A percentile compares a stretch with the other conserved stretches of the same genome.
Conservation (phyloP, 2,888 invertebrate genomes). For the Biston betularia region DNA sequence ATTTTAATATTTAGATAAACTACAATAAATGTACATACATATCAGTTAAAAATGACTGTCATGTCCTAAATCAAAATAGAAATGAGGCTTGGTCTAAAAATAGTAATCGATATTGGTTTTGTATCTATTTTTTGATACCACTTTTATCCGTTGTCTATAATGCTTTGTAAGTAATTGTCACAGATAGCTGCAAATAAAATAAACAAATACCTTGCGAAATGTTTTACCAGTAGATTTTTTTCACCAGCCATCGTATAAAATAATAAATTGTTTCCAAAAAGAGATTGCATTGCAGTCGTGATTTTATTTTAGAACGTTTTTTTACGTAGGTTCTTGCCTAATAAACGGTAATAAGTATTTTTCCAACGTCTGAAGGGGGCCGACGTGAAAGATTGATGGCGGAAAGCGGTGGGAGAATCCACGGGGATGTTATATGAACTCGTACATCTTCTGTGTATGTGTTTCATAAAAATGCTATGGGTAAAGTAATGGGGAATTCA, state of each 20-base stretch:
- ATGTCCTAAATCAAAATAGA: too few species aligned
- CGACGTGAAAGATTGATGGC: constrained; percentile 59
- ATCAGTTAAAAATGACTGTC: too few species aligned
- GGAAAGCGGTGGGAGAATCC: constrained; percentile 41
- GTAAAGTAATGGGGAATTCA: constrained; percentile 34
- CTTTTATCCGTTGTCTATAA: too few species aligned
- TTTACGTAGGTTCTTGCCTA: constrained; percentile 30
- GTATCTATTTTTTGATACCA: too few species aligned
- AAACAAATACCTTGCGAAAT: constrained; percentile 16
- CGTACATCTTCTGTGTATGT: constrained; percentile 35
- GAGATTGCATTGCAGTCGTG: constrained; percentile 15
- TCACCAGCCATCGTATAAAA: background rate
- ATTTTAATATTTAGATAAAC: too few species aligned
- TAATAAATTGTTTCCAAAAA: constrained; percentile 9
- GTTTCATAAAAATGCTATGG: constrained; percentile 44
- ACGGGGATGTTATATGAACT: constrained; percentile 40
- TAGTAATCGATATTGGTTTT: too few species aligned
- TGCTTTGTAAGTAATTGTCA: too few species aligned
- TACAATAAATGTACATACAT: too few species aligned
- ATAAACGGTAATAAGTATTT: constrained; percentile 58
- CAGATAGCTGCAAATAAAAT: background rate
- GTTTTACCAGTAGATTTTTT: constrained; percentile 1
- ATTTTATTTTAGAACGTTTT: constrained; percentile 4
- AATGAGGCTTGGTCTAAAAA: too few species aligned
- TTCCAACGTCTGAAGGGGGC: constrained; percentile 46